A percentile compares a stretch with the other conserved stretches of the same genome.
phyloP scores from a whole-genome alignment of 2,113 vertebrate genomes.

The Orycteropus afer region DNA sequence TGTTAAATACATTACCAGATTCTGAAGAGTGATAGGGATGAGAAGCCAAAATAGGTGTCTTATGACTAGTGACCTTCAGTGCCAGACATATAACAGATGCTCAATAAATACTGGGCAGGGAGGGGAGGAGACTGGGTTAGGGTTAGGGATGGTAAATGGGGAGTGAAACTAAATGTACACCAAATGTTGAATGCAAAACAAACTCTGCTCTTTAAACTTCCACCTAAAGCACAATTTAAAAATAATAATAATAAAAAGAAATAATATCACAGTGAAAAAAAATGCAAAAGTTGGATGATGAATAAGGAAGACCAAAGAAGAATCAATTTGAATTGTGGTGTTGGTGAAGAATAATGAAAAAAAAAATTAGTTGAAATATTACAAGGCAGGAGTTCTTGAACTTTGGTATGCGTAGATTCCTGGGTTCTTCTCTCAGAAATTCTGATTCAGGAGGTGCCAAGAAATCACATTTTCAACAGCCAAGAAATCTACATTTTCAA shows the following conservation, averaged over 20 bases:
- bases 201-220: no score
- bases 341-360: no score
- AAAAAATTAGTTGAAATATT: neutral
- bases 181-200: no score
- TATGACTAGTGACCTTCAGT: neutral
- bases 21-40: neutral
- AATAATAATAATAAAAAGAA: no score
- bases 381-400: neutral
- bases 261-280: no score
- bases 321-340: no score
- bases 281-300: no score
- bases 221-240: no score
- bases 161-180: no score
- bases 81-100: neutral
- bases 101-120: neutral
- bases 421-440: neutral
- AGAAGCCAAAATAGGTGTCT: neutral
- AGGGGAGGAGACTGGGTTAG: no score
- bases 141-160: no score
- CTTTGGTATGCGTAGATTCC: neutral
- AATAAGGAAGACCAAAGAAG: no score
- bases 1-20: neutral
- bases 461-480: neutral
- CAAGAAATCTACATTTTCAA: neutral
- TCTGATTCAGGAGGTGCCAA: neutral